phyloP scores from a whole-genome alignment of 2,888 invertebrate genomes.

The Rhopalosiphum nymphaeae region DNA sequence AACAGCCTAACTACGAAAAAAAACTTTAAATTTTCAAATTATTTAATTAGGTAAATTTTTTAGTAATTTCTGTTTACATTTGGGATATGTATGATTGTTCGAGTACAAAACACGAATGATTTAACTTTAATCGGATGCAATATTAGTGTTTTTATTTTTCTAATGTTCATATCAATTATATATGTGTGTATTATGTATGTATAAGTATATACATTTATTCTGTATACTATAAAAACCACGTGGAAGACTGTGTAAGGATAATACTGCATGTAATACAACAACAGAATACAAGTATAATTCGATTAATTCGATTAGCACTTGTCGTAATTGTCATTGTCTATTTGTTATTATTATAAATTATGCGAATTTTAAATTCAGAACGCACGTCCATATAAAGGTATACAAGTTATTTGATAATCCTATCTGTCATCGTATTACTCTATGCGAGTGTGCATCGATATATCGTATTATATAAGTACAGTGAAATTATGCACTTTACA shows the following conservation, averaged over 20 bases:
- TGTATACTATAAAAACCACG: neutral
- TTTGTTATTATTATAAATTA: neutral
- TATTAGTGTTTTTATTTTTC: neutral
- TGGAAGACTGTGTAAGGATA: neutral
- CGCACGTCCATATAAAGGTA: neutral
- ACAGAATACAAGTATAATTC: neutral
- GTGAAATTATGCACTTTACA: neutral
- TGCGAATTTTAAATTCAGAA: neutral
- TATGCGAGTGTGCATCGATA: neutral
- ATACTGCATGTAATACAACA: neutral
- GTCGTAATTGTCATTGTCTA: neutral
- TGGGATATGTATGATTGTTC: neutral
- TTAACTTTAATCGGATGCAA: neutral
- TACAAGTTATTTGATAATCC: neutral
- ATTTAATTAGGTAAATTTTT: conserved; percentile 26
- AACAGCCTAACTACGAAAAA: neutral
- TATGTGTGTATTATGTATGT: neutral
- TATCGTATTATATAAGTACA: neutral
- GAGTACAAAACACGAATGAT: neutral
- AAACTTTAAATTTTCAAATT: conserved; percentile 1
- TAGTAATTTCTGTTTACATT: conserved; percentile 15
- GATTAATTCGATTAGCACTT: neutral
- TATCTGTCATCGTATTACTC: neutral
- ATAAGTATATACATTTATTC: neutral
- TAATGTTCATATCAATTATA: neutral